Conservation (phyloP, 2,113 vertebrate genomes). For the Eptesicus fuscus region DNA sequence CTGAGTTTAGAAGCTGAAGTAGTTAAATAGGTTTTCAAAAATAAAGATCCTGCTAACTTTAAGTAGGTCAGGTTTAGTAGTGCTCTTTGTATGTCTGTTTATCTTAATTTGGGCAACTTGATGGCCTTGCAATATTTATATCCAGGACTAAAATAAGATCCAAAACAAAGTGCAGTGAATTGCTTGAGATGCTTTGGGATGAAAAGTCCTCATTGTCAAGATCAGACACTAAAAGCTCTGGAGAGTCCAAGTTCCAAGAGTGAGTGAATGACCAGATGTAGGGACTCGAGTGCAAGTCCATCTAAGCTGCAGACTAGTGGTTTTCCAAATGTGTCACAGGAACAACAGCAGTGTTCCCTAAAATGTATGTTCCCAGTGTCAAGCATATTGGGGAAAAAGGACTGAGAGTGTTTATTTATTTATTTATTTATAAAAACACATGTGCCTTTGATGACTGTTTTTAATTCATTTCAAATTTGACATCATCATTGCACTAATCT, state of each 20-base stretch:
- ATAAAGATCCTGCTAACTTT: constrained; percentile 12
- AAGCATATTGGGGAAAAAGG: not conserved
- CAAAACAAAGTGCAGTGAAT: not conserved
- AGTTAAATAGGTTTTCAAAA: constrained; percentile 61
- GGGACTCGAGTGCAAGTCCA: not conserved
- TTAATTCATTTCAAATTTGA: not conserved
- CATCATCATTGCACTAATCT: not conserved
- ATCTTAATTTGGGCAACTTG: constrained; percentile 48
- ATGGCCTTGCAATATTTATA: constrained; percentile 43
- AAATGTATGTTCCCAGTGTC: not conserved
- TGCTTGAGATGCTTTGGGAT: constrained; percentile 19
- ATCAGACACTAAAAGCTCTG: not conserved
- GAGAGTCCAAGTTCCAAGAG: not conserved
- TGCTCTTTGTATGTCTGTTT: constrained; percentile 20
- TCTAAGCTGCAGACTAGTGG: not conserved
- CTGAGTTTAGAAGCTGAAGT: constrained; percentile 39
- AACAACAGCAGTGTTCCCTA: not conserved
- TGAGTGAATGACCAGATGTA: not conserved
- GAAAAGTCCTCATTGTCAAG: not conserved
- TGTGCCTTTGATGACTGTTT: not conserved
- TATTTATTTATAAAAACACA: not conserved
- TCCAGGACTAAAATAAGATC: constrained; percentile 24
- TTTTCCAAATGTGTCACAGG: not conserved
- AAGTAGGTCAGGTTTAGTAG: constrained; percentile 55
- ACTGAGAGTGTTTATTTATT: not conserved